Base-by-base conservation (phyloP, 2,797 vertebrate species). In the Benthosema pterotum region DNA sequence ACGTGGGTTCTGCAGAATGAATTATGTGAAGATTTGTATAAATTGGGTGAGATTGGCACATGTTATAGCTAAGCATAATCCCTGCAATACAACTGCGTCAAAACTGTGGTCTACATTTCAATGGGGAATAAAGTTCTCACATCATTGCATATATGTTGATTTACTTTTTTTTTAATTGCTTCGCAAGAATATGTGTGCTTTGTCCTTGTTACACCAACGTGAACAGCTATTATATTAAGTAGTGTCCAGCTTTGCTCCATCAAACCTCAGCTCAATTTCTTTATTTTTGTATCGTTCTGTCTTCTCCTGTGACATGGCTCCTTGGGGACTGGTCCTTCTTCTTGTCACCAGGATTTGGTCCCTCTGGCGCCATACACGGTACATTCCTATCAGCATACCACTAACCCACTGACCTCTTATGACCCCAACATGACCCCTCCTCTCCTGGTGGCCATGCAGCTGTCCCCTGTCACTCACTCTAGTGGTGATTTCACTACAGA, bases 321-420 rank as follows among this genome's bases (percentile, higher is more conserved):
- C 79, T 75, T 1, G 0, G 77, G 67, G 81, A 79, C 4, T 65
- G 58, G 69, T 74, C 46, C 54, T 67, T 25, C 2, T 54, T 67
- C 57, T 75, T 25, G 52, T 72, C 52, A 51, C 2, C 14, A 69
- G 0, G 32, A 22, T 60, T 68, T 49, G 13, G 63, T 57, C 60
- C 50, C 46, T 17, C 65, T 52, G 65, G 15, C 9, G 18, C 11
- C 19, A 50, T 14, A 0, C 54, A 52, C 16, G 9, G 48, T n/a
- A 22, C 75, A 84, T 88, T 86, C 85, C 83, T 79, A 50, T 68
- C 77, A 57, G 75, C 75, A 86, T 90, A 82, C 87, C 85, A 77
- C 11, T 48, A 5, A 77, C 60, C 74, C 58, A 3, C 57, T 83
- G 83, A 87, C 84, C 85, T 70, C 47, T 14, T 0, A 1, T 75